Percentiles rank a stretch among this genome's conserved stretches.
These are phyloP conservation scores for Origma solitaria DNA, from an alignment of 2,113 vertebrate genomes.

Conservation along the genomic window DNA sequence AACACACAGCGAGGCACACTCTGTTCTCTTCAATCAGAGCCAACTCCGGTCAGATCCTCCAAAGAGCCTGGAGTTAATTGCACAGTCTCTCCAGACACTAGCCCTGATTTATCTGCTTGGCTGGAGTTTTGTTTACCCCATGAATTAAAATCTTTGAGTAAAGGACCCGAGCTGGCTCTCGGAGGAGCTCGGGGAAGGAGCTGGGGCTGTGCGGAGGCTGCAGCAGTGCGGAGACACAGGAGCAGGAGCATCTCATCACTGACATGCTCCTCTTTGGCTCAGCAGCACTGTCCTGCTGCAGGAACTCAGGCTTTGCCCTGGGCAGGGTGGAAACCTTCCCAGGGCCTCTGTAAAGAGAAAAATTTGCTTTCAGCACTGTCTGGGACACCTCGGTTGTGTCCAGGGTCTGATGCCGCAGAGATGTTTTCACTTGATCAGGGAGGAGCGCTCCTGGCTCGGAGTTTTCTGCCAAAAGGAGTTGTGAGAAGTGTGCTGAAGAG, in stretches of 20 bases:
- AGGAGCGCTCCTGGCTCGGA: neutral
- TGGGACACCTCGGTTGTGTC: neutral
- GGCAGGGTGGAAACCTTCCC: neutral
- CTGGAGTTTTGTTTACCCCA: neutral
- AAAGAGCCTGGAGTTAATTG: neutral
- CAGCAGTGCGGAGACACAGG: accelerated
- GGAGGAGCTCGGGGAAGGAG: neutral
- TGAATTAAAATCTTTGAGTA: neutral
- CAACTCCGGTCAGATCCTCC: neutral
- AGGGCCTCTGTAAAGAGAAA: neutral
- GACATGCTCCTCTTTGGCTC: neutral
- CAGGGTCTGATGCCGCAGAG: neutral
- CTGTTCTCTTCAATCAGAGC: neutral
- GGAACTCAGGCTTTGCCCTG: neutral
- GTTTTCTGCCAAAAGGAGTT: neutral
- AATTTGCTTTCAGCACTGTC: neutral
- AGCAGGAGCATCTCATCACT: neutral
- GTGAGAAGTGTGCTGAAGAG: neutral
- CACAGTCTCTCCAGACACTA: neutral
- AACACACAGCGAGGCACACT: neutral
- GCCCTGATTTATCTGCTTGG: slow-evolving; percentile 13
- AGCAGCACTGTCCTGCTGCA: neutral
- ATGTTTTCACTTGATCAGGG: neutral
- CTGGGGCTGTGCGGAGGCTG: neutral
- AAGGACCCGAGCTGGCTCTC: neutral